phyloP scores from a whole-genome alignment of 2,888 invertebrate species.

The Agonopterix heracliana region DNA sequence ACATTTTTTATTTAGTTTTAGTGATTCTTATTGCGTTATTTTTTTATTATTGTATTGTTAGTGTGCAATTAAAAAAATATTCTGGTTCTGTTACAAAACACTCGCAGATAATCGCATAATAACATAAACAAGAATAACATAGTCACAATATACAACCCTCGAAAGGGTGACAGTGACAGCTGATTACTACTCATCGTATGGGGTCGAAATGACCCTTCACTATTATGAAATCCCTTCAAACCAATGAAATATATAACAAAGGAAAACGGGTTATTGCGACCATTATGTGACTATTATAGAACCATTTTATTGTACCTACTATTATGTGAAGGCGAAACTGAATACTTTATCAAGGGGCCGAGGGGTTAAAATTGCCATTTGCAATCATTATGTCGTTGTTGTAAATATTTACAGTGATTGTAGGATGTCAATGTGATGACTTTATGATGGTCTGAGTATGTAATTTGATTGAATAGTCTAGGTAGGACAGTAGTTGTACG shows the following conservation, averaged over 20 bases:
- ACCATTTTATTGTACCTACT: constrained; percentile 45
- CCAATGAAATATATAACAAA: constrained; percentile 68
- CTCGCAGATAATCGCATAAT: not conserved
- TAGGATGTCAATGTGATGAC: constrained; percentile 9
- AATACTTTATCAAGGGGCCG: constrained; percentile 43
- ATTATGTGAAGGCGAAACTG: constrained; percentile 33
- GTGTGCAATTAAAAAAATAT: too few relatives aligned
- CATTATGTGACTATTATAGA: constrained; percentile 46
- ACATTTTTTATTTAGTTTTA: too few relatives aligned
- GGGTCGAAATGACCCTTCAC: constrained; percentile 46
- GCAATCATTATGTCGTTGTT: constrained; percentile 37
- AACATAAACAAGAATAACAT: constrained; percentile 1
- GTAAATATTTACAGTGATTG: constrained; percentile 37
- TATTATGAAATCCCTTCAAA: constrained; percentile 45
- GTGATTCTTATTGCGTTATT: too few relatives aligned
- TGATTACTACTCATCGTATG: constrained; percentile 37
- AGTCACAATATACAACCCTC: constrained; percentile 22
- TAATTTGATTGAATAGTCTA: too few relatives aligned
- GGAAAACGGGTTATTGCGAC: constrained; percentile 44
- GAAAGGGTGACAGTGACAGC: constrained; percentile 19
- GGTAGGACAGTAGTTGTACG: too few relatives aligned
- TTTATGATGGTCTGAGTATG: too few relatives aligned
- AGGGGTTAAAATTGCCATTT: constrained; percentile 32
- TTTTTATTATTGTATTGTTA: too few relatives aligned
- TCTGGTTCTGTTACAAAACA: too few relatives aligned